A percentile compares a stretch with the other conserved stretches of the same genome.
Evolutionary conservation across 2,113 vertebrate genomes (phyloP).

Genomic region (Thunnus thynnus): DNA sequence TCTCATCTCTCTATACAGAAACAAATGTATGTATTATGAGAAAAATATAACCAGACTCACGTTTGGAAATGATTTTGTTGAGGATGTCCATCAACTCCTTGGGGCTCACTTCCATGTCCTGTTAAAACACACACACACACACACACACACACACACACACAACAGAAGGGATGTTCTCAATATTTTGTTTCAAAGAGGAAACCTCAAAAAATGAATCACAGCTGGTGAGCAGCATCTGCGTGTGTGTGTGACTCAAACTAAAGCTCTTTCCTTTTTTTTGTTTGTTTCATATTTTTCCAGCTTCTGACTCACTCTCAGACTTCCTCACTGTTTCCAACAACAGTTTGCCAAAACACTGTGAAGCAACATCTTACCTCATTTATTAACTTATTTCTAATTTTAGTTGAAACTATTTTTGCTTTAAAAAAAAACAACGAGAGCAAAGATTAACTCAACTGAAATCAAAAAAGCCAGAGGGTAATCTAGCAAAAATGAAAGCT

Average conservation of each 20-base stretch:
- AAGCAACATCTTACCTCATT: not conserved
- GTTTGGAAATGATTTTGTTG: conserved; percentile 90
- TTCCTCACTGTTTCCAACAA: not conserved
- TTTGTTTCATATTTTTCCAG: not conserved
- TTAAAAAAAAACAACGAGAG: not conserved
- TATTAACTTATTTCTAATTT: no score
- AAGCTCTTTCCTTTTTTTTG: conserved; percentile 18
- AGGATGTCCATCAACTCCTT: conserved; percentile 91
- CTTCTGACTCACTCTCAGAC: conserved; percentile 51
- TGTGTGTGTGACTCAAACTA: conserved; percentile 26
- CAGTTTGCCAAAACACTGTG: not conserved
- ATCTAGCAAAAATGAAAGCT: no score
- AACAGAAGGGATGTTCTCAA: not conserved
- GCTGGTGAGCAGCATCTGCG: not conserved
- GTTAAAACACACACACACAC: conserved; percentile 41
- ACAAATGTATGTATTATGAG: no score
- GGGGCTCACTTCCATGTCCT: conserved; percentile 96
- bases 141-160: conserved; percentile 34
- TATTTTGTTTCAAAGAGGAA: conserved; percentile 20
- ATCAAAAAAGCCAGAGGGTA: not conserved
- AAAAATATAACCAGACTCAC: conserved; percentile 80
- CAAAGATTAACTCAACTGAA: not conserved
- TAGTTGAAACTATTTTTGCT: not conserved
- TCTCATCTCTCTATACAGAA: no score
- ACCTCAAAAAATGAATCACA: conserved; percentile 31